These are phyloP conservation scores for Drosophila melanica DNA, from an alignment of 1,140 invertebrate genomes.

Conservation along the genomic window DNA sequence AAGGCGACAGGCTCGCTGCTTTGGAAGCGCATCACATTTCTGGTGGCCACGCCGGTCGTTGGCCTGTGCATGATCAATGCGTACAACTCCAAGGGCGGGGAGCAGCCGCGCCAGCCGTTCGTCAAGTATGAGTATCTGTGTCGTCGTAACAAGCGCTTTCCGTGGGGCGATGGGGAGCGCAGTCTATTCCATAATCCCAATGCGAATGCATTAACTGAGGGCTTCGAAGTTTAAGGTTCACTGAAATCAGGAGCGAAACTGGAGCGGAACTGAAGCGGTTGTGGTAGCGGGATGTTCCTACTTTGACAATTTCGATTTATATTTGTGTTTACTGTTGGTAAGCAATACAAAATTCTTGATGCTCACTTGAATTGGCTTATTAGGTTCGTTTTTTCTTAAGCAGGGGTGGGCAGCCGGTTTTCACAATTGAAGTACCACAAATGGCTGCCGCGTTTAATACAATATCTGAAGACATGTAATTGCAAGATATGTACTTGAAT, in stretches of 20 bases:
- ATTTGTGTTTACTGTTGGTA: slow-evolving; percentile 11
- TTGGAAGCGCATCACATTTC: slow-evolving; percentile 89
- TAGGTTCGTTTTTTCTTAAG: slow-evolving; percentile 5
- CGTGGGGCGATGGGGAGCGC: slow-evolving; percentile 94
- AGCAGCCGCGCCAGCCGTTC: slow-evolving; percentile 85
- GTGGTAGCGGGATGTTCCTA: too few relatives aligned
- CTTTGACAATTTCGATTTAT: too few relatives aligned
- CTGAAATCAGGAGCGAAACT: neutral
- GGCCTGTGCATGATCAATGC: slow-evolving; percentile 88
- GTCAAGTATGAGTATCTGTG: slow-evolving; percentile 89
- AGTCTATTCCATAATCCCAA: slow-evolving; percentile 91
- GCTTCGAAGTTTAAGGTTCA: slow-evolving; percentile 87
- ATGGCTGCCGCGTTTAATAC: neutral
- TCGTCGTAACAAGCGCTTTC: slow-evolving; percentile 90
- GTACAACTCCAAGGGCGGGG: slow-evolving; percentile 85
- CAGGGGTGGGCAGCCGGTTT: neutral
- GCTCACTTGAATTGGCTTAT: neutral
- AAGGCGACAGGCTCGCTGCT: slow-evolving; percentile 13
- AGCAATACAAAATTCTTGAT: neutral
- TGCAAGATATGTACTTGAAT: slow-evolving; percentile 2
- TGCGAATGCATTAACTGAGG: slow-evolving; percentile 90
- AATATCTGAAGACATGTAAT: neutral
- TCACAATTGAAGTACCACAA: neutral
- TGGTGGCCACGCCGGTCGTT: slow-evolving; percentile 89
- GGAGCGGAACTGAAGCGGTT: too few relatives aligned